Base-by-base conservation (phyloP, 2,888 invertebrate species). In the Cataglyphis albicans region DNA sequence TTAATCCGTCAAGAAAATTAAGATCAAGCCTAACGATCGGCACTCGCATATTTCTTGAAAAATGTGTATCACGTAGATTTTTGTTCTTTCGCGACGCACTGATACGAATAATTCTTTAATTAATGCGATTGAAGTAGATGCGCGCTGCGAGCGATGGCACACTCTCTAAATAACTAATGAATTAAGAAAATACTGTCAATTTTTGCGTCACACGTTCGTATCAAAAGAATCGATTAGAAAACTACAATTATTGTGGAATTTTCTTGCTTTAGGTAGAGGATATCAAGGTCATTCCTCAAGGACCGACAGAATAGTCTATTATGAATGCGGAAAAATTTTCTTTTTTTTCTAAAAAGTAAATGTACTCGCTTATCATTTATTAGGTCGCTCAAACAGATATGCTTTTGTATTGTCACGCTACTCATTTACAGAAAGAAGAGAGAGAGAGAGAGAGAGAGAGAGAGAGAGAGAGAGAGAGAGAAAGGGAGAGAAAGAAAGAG, bases 91-190 rank as follows among this genome's bases (percentile, higher is more conserved):
- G 38, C 38, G 44, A 68, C 32, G 44, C 21, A 68, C 44, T 44
- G 5, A 44, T 10, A 44, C 18, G 18, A 59, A 85, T 81, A 63
- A 85, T 86, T 76, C 74, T 41, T 83, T 83, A 73, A 59, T 85
- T 72, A 87, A 87, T 86, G 81, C 84, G 88, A 81, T 88, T 91
- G 84, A 90, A 87, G 84, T 88, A 84, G 86, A 90, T 87, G 67
- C 48, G n/a, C 48, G 32, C 68, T 52, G n/a, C 81, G 85, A 81
- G 88, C 78, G 90, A 93, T 93, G 93, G 93, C 93, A 93, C 93
- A 93, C 93, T 91, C 72, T 80, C 91, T 90, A 90, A 90, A 85
- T 88, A 88, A 88, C 89, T 89, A 91, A 90, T 85, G 87, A 90
- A 88, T 91, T 88, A 90, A 90, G 87, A 91, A 92, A 90, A 90